Evolutionary conservation across 2,113 vertebrate genomes (phyloP), one percentile per base, ranked within the genome.

Genomic region (Casuarius casuarius): DNA sequence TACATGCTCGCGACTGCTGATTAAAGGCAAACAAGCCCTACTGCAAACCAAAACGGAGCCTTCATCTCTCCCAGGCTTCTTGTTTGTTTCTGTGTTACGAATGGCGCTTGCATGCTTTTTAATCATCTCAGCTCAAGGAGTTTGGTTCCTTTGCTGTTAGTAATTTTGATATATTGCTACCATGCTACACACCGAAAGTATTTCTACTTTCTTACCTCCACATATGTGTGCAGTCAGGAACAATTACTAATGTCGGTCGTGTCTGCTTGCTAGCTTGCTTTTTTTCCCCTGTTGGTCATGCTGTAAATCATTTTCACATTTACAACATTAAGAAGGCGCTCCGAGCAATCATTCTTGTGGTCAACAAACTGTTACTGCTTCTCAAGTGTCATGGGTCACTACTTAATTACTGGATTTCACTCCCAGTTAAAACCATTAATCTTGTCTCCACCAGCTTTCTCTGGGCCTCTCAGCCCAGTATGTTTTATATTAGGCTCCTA

Each of bases 221-320:
- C 93, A 95, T 89, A 62, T 97, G 94, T 84, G 26, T 92, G 91
- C 85, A 92, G 89, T 93, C 95, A 95, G 91, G 85, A 95, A 92
- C 94, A 92, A 97, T 96, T 97, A 91, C 88, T 71, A 67, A 77
- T 79, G 96, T 94, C 95, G 95, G 86, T 96, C 85, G 26, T 95
- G 79, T 85, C 90, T 87, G 87, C 94, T 82, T 87, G 51, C 85
- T 94, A 67, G 74, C 91, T 92, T 63, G 71, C 67, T 75, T 88
- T 90, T 91, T 92, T 86, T 72, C 7, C 80, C 84, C 63, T 67
- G 40, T 93, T 94, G 92, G 81, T 95, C 22, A 8, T 89, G 92
- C 87, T 95, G 89, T 97, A 97, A 97, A 97, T 97, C 95, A 97
- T 96, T 96, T 97, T 97, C 96, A 96, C 94, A 96, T 97, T 91